A percentile compares a stretch with the other conserved stretches of the same genome.
Conservation (phyloP, 2,797 vertebrate species). For the Catharus ustulatus region DNA sequence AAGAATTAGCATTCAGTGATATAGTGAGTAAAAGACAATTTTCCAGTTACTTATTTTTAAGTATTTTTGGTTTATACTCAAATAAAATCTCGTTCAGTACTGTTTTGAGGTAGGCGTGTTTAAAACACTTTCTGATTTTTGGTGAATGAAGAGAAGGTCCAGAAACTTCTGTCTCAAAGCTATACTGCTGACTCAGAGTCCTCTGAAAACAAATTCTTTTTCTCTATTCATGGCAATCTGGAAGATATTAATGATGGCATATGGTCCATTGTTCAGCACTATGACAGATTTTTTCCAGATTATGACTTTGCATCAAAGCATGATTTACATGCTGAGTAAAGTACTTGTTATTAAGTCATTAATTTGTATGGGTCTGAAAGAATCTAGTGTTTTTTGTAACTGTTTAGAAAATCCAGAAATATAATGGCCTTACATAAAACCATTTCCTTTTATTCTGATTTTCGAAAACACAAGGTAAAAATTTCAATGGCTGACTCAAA, state of each 20-base stretch:
- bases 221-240: background rate
- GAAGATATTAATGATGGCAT: background rate
- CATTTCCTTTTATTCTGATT: background rate
- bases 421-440: background rate
- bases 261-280: background rate
- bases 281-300: background rate
- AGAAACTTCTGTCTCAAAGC: background rate
- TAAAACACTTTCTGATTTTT: background rate
- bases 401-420: background rate
- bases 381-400: background rate
- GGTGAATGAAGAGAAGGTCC: background rate
- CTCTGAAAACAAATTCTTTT: background rate
- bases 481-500: background rate
- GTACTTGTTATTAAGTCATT: background rate
- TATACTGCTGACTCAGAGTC: background rate
- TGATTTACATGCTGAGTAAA: background rate
- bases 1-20: background rate
- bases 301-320: background rate
- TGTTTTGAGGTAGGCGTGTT: background rate
- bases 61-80: background rate
- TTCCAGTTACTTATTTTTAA: background rate
- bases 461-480: background rate
- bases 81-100: background rate
- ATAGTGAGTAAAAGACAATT: background rate
- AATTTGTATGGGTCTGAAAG: background rate